A percentile compares a stretch with the other conserved stretches of the same genome.
Evolutionary conservation across 2,113 vertebrate species (phyloP).

Genomic region (Coregonus clupeaformis): DNA sequence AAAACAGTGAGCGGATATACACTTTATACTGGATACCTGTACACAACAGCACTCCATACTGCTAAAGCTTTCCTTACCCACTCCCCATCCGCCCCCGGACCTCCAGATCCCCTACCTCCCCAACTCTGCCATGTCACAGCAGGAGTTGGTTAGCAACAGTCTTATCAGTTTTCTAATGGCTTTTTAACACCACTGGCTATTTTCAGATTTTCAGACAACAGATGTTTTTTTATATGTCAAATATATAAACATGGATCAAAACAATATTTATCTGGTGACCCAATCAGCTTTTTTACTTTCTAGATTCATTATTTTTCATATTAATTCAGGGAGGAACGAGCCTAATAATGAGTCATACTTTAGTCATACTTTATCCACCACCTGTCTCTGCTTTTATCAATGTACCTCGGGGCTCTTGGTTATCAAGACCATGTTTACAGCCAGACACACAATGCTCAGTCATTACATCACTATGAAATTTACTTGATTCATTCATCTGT

Average conservation of each 20-base stretch:
- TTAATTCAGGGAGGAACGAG: background rate
- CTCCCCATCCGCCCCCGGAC: slow-evolving; percentile 47
- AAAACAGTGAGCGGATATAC: too few relatives aligned
- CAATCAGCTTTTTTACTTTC: slow-evolving; percentile 3
- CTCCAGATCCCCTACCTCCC: slow-evolving; percentile 23
- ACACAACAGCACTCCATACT: background rate
- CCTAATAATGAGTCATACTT: background rate
- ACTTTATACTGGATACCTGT: background rate
- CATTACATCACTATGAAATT: slow-evolving; percentile 7
- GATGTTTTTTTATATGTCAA: slow-evolving; percentile 35
- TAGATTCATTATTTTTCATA: slow-evolving; percentile 22
- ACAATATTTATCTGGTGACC: slow-evolving; percentile 31
- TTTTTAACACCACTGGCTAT: slow-evolving; percentile 48
- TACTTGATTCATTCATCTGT: background rate
- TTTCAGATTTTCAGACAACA: slow-evolving; percentile 41
- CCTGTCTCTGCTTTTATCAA: slow-evolving; percentile 44
- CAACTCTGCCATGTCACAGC: background rate
- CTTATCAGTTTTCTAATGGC: slow-evolving; percentile 58
- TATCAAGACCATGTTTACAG: slow-evolving; percentile 29
- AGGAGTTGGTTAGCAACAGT: background rate
- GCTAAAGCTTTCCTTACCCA: background rate
- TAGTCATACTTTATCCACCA: slow-evolving; percentile 20
- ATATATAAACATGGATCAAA: slow-evolving; percentile 24
- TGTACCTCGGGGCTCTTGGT: slow-evolving; percentile 25
- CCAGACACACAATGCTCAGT: slow-evolving; percentile 19